Evolutionary conservation across 2,888 invertebrate species (phyloP).

Genomic region (Pantelozetes paolii): DNA sequence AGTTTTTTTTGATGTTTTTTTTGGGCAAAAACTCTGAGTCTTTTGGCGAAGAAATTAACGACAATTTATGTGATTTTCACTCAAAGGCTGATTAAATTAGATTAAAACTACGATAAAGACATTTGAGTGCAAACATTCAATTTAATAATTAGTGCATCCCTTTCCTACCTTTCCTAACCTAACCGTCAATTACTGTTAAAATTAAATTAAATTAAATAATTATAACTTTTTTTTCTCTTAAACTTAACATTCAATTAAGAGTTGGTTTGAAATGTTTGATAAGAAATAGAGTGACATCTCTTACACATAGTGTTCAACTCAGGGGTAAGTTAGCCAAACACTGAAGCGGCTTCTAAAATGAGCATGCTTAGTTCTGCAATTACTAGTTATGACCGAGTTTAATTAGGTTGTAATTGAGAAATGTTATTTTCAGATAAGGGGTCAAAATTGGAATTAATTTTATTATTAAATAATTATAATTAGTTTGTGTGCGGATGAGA

Average conservation of each 20-base stretch:
- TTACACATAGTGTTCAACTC: neutral
- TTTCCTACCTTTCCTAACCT: too few species aligned
- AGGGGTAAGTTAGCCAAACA: neutral
- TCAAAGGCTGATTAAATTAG: neutral
- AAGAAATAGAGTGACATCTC: constrained; percentile 15
- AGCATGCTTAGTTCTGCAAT: neutral
- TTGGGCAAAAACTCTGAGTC: neutral
- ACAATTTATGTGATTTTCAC: neutral
- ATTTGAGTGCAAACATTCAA: neutral
- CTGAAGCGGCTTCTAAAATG: neutral
- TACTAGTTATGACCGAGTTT: too few species aligned
- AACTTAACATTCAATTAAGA: neutral
- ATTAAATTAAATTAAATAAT: neutral
- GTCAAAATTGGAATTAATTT: too few species aligned
- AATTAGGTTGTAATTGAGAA: too few species aligned
- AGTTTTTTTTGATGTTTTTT: neutral
- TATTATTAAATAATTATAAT: too few species aligned
- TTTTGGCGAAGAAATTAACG: neutral
- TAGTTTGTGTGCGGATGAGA: too few species aligned
- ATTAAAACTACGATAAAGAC: neutral
- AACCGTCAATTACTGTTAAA: constrained; percentile 4
- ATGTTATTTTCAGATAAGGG: too few species aligned
- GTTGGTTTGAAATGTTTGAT: neutral
- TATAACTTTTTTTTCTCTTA: neutral
- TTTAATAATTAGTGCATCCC: neutral